Evolutionary conservation across 2,888 invertebrate genomes (phyloP).

Genomic region (Troglohyphantes excavatus): DNA sequence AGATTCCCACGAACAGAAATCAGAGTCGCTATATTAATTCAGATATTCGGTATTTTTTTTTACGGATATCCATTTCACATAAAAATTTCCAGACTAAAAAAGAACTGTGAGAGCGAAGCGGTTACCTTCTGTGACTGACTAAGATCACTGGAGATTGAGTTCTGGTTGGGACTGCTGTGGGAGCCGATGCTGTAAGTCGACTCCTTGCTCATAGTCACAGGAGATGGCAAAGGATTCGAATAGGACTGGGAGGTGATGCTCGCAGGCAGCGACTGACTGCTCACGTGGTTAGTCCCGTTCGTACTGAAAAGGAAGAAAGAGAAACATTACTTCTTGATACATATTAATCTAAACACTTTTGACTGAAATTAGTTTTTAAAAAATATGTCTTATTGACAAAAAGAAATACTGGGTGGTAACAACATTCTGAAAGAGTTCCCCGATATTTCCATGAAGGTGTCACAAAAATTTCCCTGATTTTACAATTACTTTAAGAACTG

Average conservation of each 20-base stretch:
- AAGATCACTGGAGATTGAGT: constrained; percentile 71
- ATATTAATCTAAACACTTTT: too few species aligned
- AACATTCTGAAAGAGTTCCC: too few species aligned
- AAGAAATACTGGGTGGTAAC: too few species aligned
- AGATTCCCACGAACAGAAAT: too few species aligned
- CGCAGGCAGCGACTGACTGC: constrained; percentile 67
- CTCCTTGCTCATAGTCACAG: constrained; percentile 76
- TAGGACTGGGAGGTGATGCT: constrained; percentile 70
- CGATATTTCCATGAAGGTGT: too few species aligned
- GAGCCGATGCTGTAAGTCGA: constrained; percentile 68
- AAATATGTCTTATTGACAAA: too few species aligned
- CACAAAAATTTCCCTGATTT: too few species aligned
- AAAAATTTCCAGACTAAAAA: background rate
- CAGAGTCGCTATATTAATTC: background rate
- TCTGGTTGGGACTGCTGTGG: constrained; percentile 71
- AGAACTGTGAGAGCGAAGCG: background rate
- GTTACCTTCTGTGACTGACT: constrained; percentile 76
- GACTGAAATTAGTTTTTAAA: too few species aligned
- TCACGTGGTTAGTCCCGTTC: constrained; percentile 66
- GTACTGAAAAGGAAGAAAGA: constrained; percentile 41
- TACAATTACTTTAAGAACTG: too few species aligned
- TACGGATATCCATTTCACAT: background rate
- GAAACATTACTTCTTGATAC: too few species aligned
- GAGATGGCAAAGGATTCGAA: constrained; percentile 74
- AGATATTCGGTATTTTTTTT: background rate